A percentile compares a stretch with the other conserved stretches of the same genome.
Evolutionary conservation across 2,113 vertebrate species (phyloP).

Genomic region (Atractosteus spatula): DNA sequence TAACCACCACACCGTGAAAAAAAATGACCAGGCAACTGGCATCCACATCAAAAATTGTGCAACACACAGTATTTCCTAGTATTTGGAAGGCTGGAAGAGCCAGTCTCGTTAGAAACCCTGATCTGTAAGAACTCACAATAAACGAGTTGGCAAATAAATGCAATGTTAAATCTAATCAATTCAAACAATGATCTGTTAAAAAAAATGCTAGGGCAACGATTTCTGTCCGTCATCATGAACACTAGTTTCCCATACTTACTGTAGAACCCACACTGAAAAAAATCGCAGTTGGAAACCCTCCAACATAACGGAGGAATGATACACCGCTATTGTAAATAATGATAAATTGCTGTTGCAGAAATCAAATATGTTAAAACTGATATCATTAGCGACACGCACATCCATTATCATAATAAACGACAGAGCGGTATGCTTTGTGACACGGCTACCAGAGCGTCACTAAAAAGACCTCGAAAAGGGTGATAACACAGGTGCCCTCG

Average conservation of each 20-base stretch:
- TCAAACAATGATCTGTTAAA: neutral
- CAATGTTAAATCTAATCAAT: neutral
- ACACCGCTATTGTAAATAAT: neutral
- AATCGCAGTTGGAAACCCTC: neutral
- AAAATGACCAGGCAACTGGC: too few species aligned
- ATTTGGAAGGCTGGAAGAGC: too few species aligned
- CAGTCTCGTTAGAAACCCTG: too few species aligned
- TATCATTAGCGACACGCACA: neutral
- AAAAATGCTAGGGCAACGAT: neutral
- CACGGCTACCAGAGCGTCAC: neutral
- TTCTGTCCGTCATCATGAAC: too few species aligned
- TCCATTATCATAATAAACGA: constrained; percentile 9
- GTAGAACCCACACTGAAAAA: too few species aligned
- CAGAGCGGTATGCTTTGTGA: neutral
- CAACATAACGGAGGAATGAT: neutral
- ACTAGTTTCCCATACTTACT: too few species aligned
- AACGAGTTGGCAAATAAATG: too few species aligned
- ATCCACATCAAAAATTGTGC: too few species aligned
- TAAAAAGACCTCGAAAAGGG: neutral
- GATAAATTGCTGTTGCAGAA: neutral
- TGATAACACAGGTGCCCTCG: neutral
- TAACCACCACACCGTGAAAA: too few species aligned
- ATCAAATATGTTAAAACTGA: constrained; percentile 11
- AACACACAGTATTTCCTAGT: too few species aligned
- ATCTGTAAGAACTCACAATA: too few species aligned